Base-by-base conservation (phyloP, 2,113 vertebrate species). In the Neolamprologus kungweensis region DNA sequence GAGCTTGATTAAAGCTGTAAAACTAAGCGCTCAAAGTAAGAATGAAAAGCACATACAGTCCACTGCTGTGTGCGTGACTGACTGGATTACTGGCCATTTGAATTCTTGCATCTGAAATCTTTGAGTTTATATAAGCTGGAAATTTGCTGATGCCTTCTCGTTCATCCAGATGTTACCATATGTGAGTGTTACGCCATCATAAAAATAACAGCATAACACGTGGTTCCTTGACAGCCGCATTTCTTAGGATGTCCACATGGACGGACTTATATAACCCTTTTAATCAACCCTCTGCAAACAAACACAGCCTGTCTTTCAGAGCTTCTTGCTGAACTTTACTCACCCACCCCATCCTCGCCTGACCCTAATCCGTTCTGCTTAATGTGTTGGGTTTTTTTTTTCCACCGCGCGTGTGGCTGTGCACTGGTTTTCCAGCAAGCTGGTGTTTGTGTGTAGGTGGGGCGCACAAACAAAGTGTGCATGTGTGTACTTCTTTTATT, bases 341-440 rank as follows among this genome's bases (percentile, higher is more conserved):
- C 82, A n/a, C 78, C 55, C 80, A 45, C 13, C 84, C 78, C 75
- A 68, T 82, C 89, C 58, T 60, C 31, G 53, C 47, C 58, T 84
- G 89, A 92, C 86, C 85, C 83, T 87, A 90, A 88, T 90, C 86
- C 85, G 55, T 40, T 87, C 55, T 85, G 45, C 81, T n/a, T 51
- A 78, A 7, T 68, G 35, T 51, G 51, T 16, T 65, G 37, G 10
- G 21, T 0, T 0, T 2, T 1, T 63, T 19, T 84, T 87, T 78
- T 8, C 1, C 82, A 63, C 51, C 7, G 19, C 33, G 4, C 35
- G 9, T 9, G 16, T n/a, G 10, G 3, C 19, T 13, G 14, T 73
- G 37, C 12, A 16, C 10, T 53, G 19, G 6, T 81, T 81, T 83
- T 78, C 58, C 58, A 73, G 63, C 13, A 9, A 73, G 83, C 35